Base-by-base conservation (phyloP, 35 echinoderm and acorn worm species). In the Apostichopus parvimensis region DNA sequence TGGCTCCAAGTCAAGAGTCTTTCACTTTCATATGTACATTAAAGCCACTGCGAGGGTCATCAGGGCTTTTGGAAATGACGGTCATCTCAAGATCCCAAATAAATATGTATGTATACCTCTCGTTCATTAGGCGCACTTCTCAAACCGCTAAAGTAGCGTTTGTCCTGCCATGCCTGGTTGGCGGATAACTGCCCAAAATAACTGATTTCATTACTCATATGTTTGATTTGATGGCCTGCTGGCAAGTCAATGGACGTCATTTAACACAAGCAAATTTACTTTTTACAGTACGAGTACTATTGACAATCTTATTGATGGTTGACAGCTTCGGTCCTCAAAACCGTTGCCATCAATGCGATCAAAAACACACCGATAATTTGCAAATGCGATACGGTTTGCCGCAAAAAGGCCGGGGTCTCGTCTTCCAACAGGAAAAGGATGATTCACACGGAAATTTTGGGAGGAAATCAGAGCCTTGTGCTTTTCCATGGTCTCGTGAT, bases 191-290 rank as follows among this genome's bases (percentile, higher is more conserved):
- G 54, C 8, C 57, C 52, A 84, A 15, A 20, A 84, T 84, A 84
- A 84, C n/a, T 17, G 12, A 22, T 84, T 84, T 84, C 81, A 84
- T 84, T 84, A 84, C 81, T 84, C 81, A 84, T 20, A 24, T 84
- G 54, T 84, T 84, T 84, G 81, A 58, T 84, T 59, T 84, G 55
- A 23, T 84, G 78, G 81, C 81, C 11, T 68, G 64, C 18, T 20
- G 57, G 11, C 55, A 59, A 84, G 81, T 60, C 81, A 80, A 53
- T 80, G 78, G 78, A 53, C 78, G 25, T 84, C 56, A 84, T 84
- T 84, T 84, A 84, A 84, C 81, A 84, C 81, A 58, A 84, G 81
- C 81, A 84, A 84, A 84, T 84, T 84, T 57, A 84, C 81, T 84
- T 84, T 58, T n/a, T 17, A 84, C 57, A 59, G 24, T 55, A 84